phyloP scores from a whole-genome alignment of 37 sponge, comb jelly and placozoan species.

The Lycopodina hypogea region DNA sequence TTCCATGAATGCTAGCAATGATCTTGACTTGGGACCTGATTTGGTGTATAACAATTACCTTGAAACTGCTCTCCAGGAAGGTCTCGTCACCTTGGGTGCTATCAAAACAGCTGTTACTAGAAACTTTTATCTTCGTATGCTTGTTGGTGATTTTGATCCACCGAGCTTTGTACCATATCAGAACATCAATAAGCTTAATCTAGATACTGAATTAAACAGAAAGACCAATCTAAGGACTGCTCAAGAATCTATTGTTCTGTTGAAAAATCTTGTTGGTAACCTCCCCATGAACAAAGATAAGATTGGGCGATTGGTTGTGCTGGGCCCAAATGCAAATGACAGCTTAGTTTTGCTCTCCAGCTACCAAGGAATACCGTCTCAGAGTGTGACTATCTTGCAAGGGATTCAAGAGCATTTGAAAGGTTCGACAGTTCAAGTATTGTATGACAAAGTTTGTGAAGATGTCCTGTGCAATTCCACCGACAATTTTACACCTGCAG shows the following conservation, averaged over 20 bases:
- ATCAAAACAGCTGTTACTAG: slow-evolving; percentile 44
- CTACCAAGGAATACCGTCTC: slow-evolving; percentile 53
- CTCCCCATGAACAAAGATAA: no score
- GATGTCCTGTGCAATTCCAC: slow-evolving; percentile 28
- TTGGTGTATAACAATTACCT: slow-evolving; percentile 41
- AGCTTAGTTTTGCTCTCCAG: slow-evolving; percentile 31
- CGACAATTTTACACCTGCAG: slow-evolving; percentile 25
- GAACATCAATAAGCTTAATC: slow-evolving; percentile 29
- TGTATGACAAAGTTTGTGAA: slow-evolving; percentile 12
- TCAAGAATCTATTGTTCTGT: no score
- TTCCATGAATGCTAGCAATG: slow-evolving; percentile 70
- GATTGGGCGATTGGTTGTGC: slow-evolving; percentile 7
- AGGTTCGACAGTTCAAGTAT: background rate
- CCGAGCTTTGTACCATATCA: slow-evolving; percentile 55
- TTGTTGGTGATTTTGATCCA: slow-evolving; percentile 76
- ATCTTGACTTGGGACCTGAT: slow-evolving; percentile 68
- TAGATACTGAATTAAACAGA: slow-evolving; percentile 45
- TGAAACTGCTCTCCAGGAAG: slow-evolving; percentile 22
- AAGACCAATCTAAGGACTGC: slow-evolving; percentile 46
- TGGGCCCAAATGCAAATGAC: slow-evolving; percentile 65
- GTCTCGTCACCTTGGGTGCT: slow-evolving; percentile 8
- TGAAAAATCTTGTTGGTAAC: no score
- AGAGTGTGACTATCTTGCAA: no score
- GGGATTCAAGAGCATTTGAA: no score
- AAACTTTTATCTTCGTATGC: slow-evolving; percentile 54